Evolutionary conservation across 2,113 vertebrate genomes (phyloP).

Genomic region (Aphelocoma coerulescens): DNA sequence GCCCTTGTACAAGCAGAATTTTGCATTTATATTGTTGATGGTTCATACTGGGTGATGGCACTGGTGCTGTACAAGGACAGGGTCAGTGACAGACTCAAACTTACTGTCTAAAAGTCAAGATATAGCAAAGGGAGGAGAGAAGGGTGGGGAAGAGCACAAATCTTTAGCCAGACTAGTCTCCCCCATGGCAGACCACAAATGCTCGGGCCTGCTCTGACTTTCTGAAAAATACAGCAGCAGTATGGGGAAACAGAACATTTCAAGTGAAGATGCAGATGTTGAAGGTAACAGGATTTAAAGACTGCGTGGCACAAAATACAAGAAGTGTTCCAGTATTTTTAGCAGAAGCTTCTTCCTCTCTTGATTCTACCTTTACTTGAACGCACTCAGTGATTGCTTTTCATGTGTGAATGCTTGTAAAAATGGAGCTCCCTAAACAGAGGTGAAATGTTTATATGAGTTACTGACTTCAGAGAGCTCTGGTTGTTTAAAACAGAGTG

Average conservation of each 20-base stretch:
- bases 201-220: neutral
- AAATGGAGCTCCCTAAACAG: conserved; percentile 10
- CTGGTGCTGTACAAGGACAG: neutral
- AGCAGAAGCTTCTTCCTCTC: neutral
- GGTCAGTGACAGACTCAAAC: neutral
- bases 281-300: neutral
- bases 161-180: neutral
- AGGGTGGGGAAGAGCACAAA: neutral
- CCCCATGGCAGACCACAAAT: neutral
- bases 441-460: neutral
- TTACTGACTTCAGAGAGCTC: neutral
- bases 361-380: neutral
- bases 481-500: neutral
- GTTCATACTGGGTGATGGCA: neutral
- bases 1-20: neutral
- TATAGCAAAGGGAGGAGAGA: neutral
- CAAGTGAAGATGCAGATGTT: neutral
- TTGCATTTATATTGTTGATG: neutral
- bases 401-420: neutral
- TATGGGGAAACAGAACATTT: neutral
- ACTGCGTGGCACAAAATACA: neutral
- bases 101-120: neutral
- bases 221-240: neutral
- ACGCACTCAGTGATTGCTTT: neutral
- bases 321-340: neutral